These are phyloP conservation scores for Hippoglossus hippoglossus DNA, from an alignment of 2,797 vertebrate genomes.

Conservation along the genomic window DNA sequence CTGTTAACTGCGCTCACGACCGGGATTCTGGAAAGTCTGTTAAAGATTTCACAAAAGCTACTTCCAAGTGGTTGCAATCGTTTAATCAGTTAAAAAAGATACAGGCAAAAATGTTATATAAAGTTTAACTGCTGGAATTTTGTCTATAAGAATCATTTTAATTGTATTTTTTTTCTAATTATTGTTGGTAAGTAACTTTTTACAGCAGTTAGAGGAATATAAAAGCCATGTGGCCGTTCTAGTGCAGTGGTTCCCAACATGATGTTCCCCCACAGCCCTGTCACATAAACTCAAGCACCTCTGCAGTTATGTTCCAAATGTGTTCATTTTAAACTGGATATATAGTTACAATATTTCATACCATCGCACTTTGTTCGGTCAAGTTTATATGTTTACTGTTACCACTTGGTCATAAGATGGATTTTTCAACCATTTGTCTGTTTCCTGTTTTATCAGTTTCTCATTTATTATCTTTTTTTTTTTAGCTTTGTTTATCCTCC, in stretches of 20 bases:
- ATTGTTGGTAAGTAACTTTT: constrained; percentile 29
- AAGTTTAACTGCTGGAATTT: constrained; percentile 40
- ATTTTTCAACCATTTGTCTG: no score
- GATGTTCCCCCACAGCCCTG: neutral
- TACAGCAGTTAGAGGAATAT: constrained; percentile 61
- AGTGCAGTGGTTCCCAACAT: constrained; percentile 44
- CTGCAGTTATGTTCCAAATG: neutral
- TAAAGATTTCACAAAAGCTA: constrained; percentile 33
- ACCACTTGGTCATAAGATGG: no score
- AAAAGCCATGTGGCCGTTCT: constrained; percentile 63
- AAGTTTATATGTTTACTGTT: neutral
- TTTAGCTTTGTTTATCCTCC: no score
- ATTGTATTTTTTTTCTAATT: neutral
- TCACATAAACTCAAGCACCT: no score
- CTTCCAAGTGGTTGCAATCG: constrained; percentile 35
- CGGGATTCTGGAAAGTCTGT: neutral
- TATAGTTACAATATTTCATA: no score
- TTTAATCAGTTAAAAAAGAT: constrained; percentile 35
- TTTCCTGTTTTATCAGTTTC: no score
- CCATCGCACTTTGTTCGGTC: neutral
- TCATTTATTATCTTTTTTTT: no score
- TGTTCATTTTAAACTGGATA: neutral
- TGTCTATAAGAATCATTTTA: neutral
- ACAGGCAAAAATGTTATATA: constrained; percentile 24
- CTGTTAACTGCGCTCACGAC: no score